Base-by-base conservation (phyloP, 2,888 invertebrate genomes). In the Bombylius major region DNA sequence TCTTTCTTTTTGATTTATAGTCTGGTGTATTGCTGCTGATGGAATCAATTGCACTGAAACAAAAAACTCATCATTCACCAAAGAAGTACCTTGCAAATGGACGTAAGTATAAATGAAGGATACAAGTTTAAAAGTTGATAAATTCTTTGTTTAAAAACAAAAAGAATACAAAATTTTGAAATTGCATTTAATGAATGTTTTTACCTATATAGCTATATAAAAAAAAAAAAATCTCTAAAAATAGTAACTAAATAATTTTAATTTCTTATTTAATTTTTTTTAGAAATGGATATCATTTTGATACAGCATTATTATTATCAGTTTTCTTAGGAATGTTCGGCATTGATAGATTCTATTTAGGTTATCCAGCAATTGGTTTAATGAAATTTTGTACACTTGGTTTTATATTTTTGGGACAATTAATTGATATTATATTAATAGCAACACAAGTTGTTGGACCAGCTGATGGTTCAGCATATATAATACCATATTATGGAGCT, bases 271-370 rank as follows among this genome's bases (percentile, higher is more conserved):
- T 52, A 31, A 53, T 59, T 62, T 64, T 61, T 75, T 76, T 46
- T 75, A 95, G 94, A 56, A 97, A 96, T 81, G 96, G 95, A 31
- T 93, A 95, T 70, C 88, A 89, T 4, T 86, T 94, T 69, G 94
- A 96, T 70, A 90, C 91, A 54, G 87, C 98, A 0, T 76, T 99
- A 49, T 75, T 98, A 44, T 77, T 99, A 5, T 98, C 98, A 0
- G 89, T 99, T 52, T 99, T 99, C 71, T 78, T 98, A 56, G 99
- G 99, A 36, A 95, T 97, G 91, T 93, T 99, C 77, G 99, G 99
- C 23, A 80, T 92, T 33, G 99, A 99, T 71, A 79, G 99, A 59
- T 97, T 99, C 75, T 99, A 99, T 70, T 78, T 99, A n/a, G 99
- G 99, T 36, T 98, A 98, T 72, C 95, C 94, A 54, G 97, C 94